Conservation (phyloP, 2,888 invertebrate species). For the Tethea ocularis region DNA sequence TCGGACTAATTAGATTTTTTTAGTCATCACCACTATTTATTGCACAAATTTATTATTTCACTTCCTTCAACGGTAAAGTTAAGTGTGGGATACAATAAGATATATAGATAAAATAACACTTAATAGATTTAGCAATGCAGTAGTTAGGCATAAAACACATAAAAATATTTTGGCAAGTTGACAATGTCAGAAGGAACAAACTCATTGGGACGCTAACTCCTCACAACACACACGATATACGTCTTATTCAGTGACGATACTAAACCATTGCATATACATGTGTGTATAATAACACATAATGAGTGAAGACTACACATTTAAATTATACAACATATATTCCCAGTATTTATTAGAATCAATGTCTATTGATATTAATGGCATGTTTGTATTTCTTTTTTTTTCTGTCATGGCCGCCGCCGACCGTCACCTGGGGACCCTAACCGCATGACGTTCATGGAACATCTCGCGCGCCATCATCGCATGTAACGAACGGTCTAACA, state of each 20-base stretch:
- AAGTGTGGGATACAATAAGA: background rate
- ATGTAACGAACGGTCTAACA: constrained; percentile 60
- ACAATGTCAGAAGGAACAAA: constrained; percentile 3
- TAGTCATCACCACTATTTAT: too few relatives aligned
- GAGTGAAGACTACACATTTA: constrained; percentile 77
- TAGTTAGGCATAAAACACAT: constrained; percentile 4
- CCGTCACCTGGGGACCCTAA: constrained; percentile 54
- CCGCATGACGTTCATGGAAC: constrained; percentile 61
- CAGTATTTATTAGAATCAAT: constrained; percentile 19
- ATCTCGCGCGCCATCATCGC: constrained; percentile 38
- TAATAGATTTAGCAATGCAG: background rate
- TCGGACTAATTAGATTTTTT: too few relatives aligned
- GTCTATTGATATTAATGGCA: constrained; percentile 70
- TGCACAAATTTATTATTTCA: background rate
- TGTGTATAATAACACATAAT: too few relatives aligned
- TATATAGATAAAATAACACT: background rate
- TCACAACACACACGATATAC: background rate
- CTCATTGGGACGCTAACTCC: constrained; percentile 15
- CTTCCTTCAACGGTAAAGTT: background rate
- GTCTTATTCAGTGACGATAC: background rate
- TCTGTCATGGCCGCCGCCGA: constrained; percentile 59
- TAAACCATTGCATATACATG: constrained; percentile 10
- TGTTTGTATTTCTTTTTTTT: constrained; percentile 70
- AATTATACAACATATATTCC: constrained; percentile 8
- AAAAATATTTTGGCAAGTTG: constrained; percentile 3